A percentile compares a stretch with the other conserved stretches of the same genome.
Conservation (phyloP, 2,888 invertebrate species). For the Nymphalis c-album region DNA sequence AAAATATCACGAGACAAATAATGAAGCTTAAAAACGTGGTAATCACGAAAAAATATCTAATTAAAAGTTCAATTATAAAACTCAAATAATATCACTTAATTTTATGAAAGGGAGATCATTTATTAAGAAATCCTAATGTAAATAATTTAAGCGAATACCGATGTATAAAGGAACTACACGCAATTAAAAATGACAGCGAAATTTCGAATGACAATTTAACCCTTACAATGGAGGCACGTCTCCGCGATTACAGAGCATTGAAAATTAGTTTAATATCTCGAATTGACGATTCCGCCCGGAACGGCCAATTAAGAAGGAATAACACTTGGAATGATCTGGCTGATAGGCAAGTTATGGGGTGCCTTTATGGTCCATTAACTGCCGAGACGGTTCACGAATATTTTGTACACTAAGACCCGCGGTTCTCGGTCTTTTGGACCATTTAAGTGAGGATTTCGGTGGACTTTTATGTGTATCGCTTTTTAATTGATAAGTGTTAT, state of each 20-base stretch:
- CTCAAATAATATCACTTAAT: background rate
- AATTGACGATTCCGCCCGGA: conserved; percentile 80
- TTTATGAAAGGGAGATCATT: background rate
- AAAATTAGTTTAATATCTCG: conserved; percentile 81
- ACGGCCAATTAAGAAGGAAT: conserved; percentile 79
- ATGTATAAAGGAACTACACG: conserved; percentile 15
- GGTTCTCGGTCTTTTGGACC: conserved; percentile 26
- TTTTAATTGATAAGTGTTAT: conserved; percentile 11
- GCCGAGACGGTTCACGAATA: conserved; percentile 40
- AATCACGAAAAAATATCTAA: background rate
- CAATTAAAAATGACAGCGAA: conserved; percentile 40
- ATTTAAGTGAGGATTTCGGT: conserved; percentile 25
- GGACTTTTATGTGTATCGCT: conserved; percentile 15
- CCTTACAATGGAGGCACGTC: conserved; percentile 61
- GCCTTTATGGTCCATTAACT: conserved; percentile 77
- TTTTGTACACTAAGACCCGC: conserved; percentile 32
- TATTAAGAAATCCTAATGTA: background rate
- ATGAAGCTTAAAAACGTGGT: too few relatives aligned
- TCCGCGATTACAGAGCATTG: conserved; percentile 75
- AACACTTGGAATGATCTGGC: conserved; percentile 73
- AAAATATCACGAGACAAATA: too few relatives aligned
- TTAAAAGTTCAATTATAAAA: background rate
- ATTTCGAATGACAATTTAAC: conserved; percentile 47
- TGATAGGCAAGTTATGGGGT: conserved; percentile 79
- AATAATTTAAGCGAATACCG: background rate